These are phyloP conservation scores for Microctonus aethiopoides DNA, from an alignment of 2,888 invertebrate species.

Conservation along the genomic window DNA sequence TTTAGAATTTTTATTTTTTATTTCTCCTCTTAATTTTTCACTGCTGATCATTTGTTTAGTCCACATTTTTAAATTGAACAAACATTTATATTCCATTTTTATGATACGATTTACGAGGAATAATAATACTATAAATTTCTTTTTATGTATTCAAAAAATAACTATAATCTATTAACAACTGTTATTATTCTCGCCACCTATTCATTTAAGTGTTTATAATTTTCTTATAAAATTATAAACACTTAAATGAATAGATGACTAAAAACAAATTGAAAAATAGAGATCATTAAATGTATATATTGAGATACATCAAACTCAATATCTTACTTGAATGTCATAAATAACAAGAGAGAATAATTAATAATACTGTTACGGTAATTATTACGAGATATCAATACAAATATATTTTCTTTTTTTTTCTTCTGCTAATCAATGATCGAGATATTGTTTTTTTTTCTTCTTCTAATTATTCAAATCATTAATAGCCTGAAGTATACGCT, in stretches of 20 bases:
- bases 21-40: too few species aligned
- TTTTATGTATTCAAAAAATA: not conserved
- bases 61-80: not conserved
- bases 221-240: too few species aligned
- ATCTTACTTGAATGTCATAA: not conserved
- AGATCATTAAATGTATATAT: not conserved
- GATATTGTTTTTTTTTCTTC: not conserved
- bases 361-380: not conserved
- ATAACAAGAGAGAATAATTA: not conserved
- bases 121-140: too few species aligned
- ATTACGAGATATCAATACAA: not conserved
- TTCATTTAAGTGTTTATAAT: not conserved
- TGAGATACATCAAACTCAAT: not conserved
- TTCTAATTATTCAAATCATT: conserved; percentile 75
- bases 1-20: not conserved
- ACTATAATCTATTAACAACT: not conserved
- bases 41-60: not conserved
- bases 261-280: not conserved
- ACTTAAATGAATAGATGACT: too few species aligned
- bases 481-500: conserved; percentile 92
- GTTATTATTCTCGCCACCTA: not conserved
- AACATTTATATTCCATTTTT: not conserved
- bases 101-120: too few species aligned
- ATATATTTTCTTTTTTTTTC: not conserved
- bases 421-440: not conserved